Base-by-base conservation (phyloP, 2,113 vertebrate species). In the Gnathonemus longibarbis region DNA sequence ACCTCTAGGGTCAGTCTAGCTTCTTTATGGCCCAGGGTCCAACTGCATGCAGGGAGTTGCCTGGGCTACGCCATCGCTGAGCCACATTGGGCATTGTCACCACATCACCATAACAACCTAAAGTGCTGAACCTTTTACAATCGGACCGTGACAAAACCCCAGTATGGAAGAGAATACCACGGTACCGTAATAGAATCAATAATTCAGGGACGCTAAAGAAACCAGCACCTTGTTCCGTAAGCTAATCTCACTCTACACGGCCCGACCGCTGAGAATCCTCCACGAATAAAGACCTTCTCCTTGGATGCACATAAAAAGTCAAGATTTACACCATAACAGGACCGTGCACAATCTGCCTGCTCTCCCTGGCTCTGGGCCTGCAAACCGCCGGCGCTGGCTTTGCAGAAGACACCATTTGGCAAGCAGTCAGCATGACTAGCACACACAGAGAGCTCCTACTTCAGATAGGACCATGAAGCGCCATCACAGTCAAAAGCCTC, bases 61-160 rank as follows among this genome's bases (percentile, higher is more conserved):
- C 70, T 2, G 2, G 74, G 74, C 15, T 80, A 42, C 74, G 9
- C 84, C 48, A 86, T 15, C 24, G 0, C 19, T 2, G 4, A 48
- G 8, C 11, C 19, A 10, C 11, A 17, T 80, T 8, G 74, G 35
- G 74, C 31, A 42, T 42, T 80, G 74, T 80, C 74, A 19, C 74
- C 7, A 19, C 35, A 80, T 49, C 48, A 31, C 45, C 84, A 86
- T 86, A 11, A 50, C 45, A 49, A 86, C 84, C 45, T 46, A 80
- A 42, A 80, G 74, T 80, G 74, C 74, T 80, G 74, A 80, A 80
- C 74, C 74, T 80, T 80, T 80, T 80, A 80, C 35, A 80, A 11
- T 15, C 19, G 48, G 45, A 24, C 45, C 7, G 24, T 17, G 24
- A 48, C 45, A 50, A 86, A 21, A 86, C 48, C 84, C 46, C 45